Base-by-base conservation (phyloP, 2,113 vertebrate genomes). In the Danionella cerebrum region DNA sequence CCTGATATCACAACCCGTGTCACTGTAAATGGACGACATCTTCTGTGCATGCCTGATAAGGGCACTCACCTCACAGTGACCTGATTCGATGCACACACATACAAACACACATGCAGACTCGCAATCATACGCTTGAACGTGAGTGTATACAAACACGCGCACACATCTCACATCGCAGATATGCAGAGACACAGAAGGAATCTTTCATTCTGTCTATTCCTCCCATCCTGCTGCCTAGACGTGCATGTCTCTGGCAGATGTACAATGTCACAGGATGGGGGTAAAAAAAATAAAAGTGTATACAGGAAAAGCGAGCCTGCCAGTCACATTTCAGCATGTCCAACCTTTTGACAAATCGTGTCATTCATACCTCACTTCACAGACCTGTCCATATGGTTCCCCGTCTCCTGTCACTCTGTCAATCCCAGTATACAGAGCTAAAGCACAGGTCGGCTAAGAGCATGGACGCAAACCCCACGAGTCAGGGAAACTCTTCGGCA, bases 11-110 rank as follows among this genome's bases (percentile, higher is more conserved):
- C 74, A 44, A 64, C 72, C 59, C 10, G 50, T 82, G 82, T 80
- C 82, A 83, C 70, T 65, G 76, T 78, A 82, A 82, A 83, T 81
- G 82, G 83, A 76, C 79, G 80, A 72, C 74, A 77, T 84, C 76
- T 82, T 79, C 73, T 80, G 73, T 81, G 76, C 65, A 63, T 73
- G 74, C 70, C 72, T 79, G 83, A 84, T 84, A 76, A 85, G 79
- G 82, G 78, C 81, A 76, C 76, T 84, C 83, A 82, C 83, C 74
- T 82, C 79, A 65, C 71, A 33, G 59, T 84, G 76, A 83, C 80
- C 83, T 75, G 73, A 79, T 58, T 62, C 54, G 16, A 45, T 62
- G 51, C 45, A 54, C 74, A 66, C 67, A 72, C 59, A 57, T 18
- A 48, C 59, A 33, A 72, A 66, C 67, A 72, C 59, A 57, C 22